Conservation (phyloP, 2,113 vertebrate genomes). For the Mus spicilegus region DNA sequence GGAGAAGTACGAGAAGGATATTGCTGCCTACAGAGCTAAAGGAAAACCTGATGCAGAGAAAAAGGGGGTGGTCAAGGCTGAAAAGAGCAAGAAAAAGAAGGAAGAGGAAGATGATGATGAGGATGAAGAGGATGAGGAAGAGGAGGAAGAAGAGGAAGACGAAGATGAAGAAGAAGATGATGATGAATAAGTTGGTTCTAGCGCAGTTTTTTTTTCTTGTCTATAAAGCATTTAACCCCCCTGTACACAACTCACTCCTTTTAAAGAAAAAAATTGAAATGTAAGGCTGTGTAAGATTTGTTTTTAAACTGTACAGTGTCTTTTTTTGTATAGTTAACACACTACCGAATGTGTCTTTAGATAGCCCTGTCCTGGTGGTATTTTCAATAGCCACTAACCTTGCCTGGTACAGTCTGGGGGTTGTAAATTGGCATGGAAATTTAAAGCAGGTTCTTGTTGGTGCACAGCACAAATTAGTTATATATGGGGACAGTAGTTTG, state of each 20-base stretch:
- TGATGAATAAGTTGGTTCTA: too few relatives aligned
- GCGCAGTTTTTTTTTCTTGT: slow-evolving; percentile 91
- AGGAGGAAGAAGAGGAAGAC: too few relatives aligned
- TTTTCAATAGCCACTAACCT: slow-evolving; percentile 92
- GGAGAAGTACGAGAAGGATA: too few relatives aligned
- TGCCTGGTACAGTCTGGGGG: slow-evolving; percentile 92
- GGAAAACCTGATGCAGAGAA: too few relatives aligned
- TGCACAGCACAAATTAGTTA: slow-evolving; percentile 70
- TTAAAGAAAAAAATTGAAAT: slow-evolving; percentile 89
- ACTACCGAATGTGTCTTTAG: slow-evolving; percentile 95
- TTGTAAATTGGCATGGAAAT: slow-evolving; percentile 90
- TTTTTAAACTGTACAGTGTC: slow-evolving; percentile 96
- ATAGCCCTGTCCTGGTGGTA: slow-evolving; percentile 93
- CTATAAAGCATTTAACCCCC: slow-evolving; percentile 95
- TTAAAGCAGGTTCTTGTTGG: slow-evolving; percentile 91
- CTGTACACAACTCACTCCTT: slow-evolving; percentile 94
- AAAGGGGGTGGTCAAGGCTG: too few relatives aligned
- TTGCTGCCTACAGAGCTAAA: too few relatives aligned
- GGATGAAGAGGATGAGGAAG: too few relatives aligned
- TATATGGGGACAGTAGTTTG: too few relatives aligned
- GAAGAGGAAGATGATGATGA: too few relatives aligned
- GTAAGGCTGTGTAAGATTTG: slow-evolving; percentile 95
- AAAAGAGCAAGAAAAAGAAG: too few relatives aligned
- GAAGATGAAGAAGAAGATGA: too few relatives aligned
- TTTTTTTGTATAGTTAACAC: slow-evolving; percentile 97